Conservation (phyloP, 2,888 invertebrate species). For the Escarpia spicata region DNA sequence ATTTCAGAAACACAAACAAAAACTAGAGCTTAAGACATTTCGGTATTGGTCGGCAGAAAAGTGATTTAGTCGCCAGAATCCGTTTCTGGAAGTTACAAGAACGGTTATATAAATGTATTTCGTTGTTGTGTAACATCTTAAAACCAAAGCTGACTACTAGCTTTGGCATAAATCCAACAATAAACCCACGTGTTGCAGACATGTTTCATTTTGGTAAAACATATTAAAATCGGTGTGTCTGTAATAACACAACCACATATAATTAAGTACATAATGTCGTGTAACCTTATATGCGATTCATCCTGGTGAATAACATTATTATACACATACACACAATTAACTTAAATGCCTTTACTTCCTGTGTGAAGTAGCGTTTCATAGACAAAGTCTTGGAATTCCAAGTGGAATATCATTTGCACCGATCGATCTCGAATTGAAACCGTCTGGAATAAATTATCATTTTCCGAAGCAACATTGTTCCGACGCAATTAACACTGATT, state of each 20-base stretch:
- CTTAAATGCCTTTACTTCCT: background rate
- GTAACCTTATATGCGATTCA: background rate
- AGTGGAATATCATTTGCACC: background rate
- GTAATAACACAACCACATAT: background rate
- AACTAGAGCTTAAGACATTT: too few species aligned
- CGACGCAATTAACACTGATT: background rate
- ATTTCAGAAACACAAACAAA: too few species aligned
- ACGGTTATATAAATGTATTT: too few species aligned
- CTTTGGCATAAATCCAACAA: too few species aligned
- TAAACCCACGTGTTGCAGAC: background rate
- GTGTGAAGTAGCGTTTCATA: background rate
- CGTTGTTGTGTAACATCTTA: too few species aligned
- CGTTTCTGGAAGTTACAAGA: too few species aligned
- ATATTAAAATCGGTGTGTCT: background rate
- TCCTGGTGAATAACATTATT: too few species aligned
- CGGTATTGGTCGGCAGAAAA: too few species aligned
- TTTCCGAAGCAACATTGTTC: background rate
- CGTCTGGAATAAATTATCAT: background rate
- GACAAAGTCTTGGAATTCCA: background rate
- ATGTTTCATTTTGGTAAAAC: background rate
- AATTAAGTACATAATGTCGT: background rate
- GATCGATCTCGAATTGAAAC: background rate
- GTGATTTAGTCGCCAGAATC: too few species aligned
- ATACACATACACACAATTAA: background rate
- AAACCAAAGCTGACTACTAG: too few species aligned